Evolutionary conservation across 30 jellyfish, hydroid and myxozoan genomes (phyloP).

Genomic region (Chrysaora quinquecirrha): DNA sequence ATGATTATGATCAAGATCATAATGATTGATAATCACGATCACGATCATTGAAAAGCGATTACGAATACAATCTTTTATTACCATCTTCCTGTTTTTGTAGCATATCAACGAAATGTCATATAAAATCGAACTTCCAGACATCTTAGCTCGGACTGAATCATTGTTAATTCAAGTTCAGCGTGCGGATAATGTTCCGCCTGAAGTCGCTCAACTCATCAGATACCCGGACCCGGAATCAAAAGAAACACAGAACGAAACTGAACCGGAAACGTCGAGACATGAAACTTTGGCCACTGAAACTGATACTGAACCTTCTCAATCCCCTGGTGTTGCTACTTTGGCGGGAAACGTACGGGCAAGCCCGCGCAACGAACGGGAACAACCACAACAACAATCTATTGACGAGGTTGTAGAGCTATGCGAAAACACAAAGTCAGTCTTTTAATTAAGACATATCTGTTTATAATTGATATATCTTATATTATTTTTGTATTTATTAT

Average conservation of each 20-base stretch:
- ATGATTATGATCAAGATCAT: too few relatives aligned
- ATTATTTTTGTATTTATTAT: too few relatives aligned
- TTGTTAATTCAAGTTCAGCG: conserved; percentile 48
- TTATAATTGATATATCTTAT: too few relatives aligned
- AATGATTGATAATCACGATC: too few relatives aligned
- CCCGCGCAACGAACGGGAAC: neutral
- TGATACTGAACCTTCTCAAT: neutral
- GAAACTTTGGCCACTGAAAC: too few relatives aligned
- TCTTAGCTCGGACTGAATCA: conserved; percentile 82
- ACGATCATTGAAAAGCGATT: too few relatives aligned
- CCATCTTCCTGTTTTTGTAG: too few relatives aligned
- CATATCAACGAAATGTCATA: conserved; percentile 72
- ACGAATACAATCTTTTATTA: too few relatives aligned
- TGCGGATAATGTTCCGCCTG: conserved; percentile 59
- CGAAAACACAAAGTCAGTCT: conserved; percentile 33
- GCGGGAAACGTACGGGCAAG: neutral
- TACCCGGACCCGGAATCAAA: conserved; percentile 42
- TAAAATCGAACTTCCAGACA: conserved; percentile 58
- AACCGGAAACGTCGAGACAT: neutral
- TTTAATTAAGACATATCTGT: neutral
- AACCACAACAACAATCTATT: neutral
- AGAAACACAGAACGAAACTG: neutral
- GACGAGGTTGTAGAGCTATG: conserved; percentile 47
- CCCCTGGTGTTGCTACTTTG: neutral
- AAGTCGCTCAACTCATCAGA: conserved; percentile 27